phyloP scores from a whole-genome alignment of 2,888 invertebrate species.

The Acrobasis repandana region DNA sequence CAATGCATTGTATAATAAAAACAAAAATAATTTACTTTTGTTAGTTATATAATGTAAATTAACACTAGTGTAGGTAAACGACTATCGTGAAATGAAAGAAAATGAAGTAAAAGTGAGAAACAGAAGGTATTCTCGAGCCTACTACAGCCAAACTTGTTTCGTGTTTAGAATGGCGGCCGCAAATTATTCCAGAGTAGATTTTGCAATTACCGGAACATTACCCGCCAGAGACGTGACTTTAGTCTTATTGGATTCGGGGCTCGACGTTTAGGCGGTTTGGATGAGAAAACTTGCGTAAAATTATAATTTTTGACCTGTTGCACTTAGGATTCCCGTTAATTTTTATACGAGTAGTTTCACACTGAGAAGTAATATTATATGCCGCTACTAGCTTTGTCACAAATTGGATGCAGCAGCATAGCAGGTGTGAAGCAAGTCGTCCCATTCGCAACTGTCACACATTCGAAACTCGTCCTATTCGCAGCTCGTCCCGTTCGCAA shows the following conservation, averaged over 20 bases:
- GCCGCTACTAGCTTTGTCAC: too few relatives aligned
- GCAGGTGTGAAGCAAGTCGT: too few relatives aligned
- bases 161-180: conserved; percentile 14
- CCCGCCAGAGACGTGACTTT: conserved; percentile 33
- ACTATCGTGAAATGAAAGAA: too few relatives aligned
- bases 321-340: neutral
- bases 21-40: too few relatives aligned
- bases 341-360: neutral
- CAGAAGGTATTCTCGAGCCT: neutral
- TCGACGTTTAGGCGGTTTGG: neutral
- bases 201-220: conserved; percentile 32
- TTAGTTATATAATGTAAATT: too few relatives aligned
- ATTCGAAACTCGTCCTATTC: too few relatives aligned
- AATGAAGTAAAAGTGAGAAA: neutral
- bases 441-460: too few relatives aligned
- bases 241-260: neutral
- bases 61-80: too few relatives aligned
- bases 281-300: neutral
- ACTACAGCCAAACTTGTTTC: neutral
- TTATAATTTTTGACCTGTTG: neutral
- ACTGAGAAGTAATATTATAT: too few relatives aligned
- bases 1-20: too few relatives aligned
- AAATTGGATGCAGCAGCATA: too few relatives aligned
- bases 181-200: conserved; percentile 28
- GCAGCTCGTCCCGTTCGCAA: too few relatives aligned